A percentile compares a stretch with the other conserved stretches of the same genome.
Evolutionary conservation across 2,797 vertebrate species (phyloP).

Genomic region (Pipistrellus kuhlii): DNA sequence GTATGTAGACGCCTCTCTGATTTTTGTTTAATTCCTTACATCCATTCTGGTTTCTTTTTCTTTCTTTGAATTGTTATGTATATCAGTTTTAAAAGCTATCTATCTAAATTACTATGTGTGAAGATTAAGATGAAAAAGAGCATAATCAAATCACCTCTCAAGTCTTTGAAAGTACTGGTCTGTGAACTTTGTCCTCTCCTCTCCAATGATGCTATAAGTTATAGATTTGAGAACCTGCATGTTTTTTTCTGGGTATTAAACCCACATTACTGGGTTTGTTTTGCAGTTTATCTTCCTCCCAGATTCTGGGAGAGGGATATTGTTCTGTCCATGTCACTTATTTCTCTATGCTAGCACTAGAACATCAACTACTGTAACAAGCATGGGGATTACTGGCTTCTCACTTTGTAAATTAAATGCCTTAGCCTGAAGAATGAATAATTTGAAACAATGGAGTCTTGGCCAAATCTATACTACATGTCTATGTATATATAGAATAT

Average conservation of each 20-base stretch:
- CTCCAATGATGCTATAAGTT: neutral
- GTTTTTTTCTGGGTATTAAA: neutral
- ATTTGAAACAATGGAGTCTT: neutral
- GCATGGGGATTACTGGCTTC: neutral
- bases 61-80: neutral
- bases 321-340: neutral
- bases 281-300: neutral
- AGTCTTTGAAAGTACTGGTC: neutral
- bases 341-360: neutral
- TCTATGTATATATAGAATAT: neutral
- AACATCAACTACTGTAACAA: neutral
- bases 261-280: no score
- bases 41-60: neutral
- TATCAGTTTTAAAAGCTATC: neutral
- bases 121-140: neutral
- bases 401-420: neutral
- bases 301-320: neutral
- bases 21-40: neutral
- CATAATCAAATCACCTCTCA: neutral
- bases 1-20: neutral
- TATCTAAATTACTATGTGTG: neutral
- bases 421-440: neutral
- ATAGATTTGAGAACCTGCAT: neutral
- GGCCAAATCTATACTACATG: neutral
- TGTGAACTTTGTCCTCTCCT: neutral